Percentiles rank a stretch among this genome's conserved stretches.
These are phyloP conservation scores for Agonopterix alstromeriana DNA, from an alignment of 2,888 invertebrate species.

Conservation along the genomic window DNA sequence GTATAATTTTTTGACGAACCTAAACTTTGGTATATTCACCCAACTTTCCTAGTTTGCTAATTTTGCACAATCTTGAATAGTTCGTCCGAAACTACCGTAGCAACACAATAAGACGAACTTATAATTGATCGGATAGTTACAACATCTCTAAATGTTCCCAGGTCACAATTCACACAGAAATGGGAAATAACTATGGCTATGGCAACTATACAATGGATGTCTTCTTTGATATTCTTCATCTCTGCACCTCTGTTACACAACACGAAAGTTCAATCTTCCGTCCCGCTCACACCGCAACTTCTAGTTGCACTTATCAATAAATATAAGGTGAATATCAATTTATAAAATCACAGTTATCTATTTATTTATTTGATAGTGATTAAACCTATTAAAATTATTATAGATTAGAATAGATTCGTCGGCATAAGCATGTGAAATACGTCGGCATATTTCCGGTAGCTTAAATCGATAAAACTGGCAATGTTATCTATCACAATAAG, in stretches of 20 bases:
- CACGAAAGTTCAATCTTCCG: slow-evolving; percentile 34
- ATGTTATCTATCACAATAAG: too few relatives aligned
- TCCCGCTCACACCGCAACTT: slow-evolving; percentile 23
- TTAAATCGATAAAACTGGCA: too few relatives aligned
- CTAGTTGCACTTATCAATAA: slow-evolving; percentile 33
- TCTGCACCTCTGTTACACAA: slow-evolving; percentile 26
- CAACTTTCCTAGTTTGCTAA: too few relatives aligned
- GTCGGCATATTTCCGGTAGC: too few relatives aligned
- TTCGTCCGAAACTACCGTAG: too few relatives aligned
- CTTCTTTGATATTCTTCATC: slow-evolving; percentile 30
- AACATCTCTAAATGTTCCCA: slow-evolving; percentile 10
- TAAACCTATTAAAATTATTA: not conserved
- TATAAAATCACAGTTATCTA: not conserved
- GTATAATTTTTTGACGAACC: too few relatives aligned
- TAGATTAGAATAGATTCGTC: not conserved
- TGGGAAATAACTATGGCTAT: slow-evolving; percentile 23
- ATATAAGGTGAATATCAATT: slow-evolving; percentile 26
- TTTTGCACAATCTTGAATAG: too few relatives aligned
- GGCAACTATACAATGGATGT: slow-evolving; percentile 42
- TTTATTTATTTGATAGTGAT: slow-evolving; percentile 7
- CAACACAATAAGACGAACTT: too few relatives aligned
- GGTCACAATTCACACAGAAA: slow-evolving; percentile 21
- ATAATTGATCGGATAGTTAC: too few relatives aligned
- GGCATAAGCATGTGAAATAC: not conserved
- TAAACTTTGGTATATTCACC: too few relatives aligned